Conservation (phyloP, 35 echinoderm and acorn worm genomes). For the Lytechinus variegatus region DNA sequence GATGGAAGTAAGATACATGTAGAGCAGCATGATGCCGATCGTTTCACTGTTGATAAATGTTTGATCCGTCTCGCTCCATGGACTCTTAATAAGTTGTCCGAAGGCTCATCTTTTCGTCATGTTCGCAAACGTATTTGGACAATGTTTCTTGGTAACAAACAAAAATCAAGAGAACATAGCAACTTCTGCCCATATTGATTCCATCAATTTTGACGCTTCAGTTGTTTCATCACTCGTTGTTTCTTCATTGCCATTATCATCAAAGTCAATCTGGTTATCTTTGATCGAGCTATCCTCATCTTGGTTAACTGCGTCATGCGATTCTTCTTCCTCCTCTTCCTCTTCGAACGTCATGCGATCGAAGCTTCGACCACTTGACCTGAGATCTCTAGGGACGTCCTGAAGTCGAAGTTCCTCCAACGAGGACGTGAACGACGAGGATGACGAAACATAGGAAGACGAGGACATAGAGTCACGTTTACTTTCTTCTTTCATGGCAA, state of each 20-base stretch:
- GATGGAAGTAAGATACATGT: neutral
- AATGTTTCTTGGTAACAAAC: neutral
- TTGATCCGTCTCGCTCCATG: neutral
- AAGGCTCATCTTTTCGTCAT: neutral
- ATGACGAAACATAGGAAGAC: slow-evolving; percentile 25
- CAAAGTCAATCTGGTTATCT: neutral
- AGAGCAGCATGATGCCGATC: neutral
- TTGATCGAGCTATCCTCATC: neutral
- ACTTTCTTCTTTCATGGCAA: slow-evolving; percentile 1
- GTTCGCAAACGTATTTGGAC: neutral
- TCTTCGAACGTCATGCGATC: neutral
- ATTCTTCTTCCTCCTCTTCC: neutral
- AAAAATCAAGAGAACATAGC: slow-evolving; percentile 31
- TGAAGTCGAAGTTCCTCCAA: slow-evolving; percentile 30
- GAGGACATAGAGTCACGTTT: slow-evolving; percentile 43
- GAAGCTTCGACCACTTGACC: neutral
- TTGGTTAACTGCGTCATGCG: neutral
- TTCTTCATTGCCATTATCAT: slow-evolving; percentile 28
- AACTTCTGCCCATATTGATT: slow-evolving; percentile 37
- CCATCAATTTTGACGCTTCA: slow-evolving; percentile 15
- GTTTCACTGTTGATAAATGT: neutral
- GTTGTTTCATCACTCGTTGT: neutral
- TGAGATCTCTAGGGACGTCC: neutral
- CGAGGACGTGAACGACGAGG: slow-evolving; percentile 17
- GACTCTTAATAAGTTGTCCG: neutral